These are phyloP conservation scores for Protophormia terraenovae DNA, from an alignment of 2,888 invertebrate species.

Conservation along the genomic window DNA sequence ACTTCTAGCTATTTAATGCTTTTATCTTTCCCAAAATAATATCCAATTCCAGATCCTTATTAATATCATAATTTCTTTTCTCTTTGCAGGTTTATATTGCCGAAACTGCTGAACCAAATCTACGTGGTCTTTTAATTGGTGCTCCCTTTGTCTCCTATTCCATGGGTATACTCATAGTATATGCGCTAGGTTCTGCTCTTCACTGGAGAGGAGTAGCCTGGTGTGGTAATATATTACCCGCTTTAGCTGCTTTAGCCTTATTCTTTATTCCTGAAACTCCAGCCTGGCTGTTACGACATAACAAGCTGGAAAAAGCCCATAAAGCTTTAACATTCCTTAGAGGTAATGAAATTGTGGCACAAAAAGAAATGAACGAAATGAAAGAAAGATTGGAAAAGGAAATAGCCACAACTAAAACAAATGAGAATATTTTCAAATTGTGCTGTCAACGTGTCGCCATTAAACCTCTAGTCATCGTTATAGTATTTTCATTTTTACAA, in stretches of 20 bases:
- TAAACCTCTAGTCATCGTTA: conserved; percentile 88
- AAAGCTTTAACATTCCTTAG: conserved; percentile 85
- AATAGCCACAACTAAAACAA: conserved; percentile 77
- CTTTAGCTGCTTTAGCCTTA: conserved; percentile 84
- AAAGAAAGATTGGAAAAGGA: conserved; percentile 84
- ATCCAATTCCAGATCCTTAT: too few relatives aligned
- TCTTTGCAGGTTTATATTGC: conserved; percentile 86
- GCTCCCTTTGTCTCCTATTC: conserved; percentile 89
- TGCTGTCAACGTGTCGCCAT: conserved; percentile 84
- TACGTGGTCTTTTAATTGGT: conserved; percentile 87
- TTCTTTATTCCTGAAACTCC: conserved; percentile 88
- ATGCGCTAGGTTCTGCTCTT: conserved; percentile 86
- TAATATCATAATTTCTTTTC: conserved; percentile 23
- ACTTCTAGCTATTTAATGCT: too few relatives aligned
- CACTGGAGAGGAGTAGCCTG: conserved; percentile 88
- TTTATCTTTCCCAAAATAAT: too few relatives aligned
- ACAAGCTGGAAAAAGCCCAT: conserved; percentile 82
- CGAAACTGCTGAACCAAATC: conserved; percentile 88
- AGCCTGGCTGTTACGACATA: conserved; percentile 87
- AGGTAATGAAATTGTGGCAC: conserved; percentile 84
- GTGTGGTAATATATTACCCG: conserved; percentile 84
- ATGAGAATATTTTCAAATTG: conserved; percentile 83
- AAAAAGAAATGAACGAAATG: conserved; percentile 85
- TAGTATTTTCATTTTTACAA: conserved; percentile 88
- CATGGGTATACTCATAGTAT: conserved; percentile 88